Evolutionary conservation across 2,888 invertebrate species (phyloP), one percentile per base, ranked within the genome.

Genomic region (Nomada lathburiana): DNA sequence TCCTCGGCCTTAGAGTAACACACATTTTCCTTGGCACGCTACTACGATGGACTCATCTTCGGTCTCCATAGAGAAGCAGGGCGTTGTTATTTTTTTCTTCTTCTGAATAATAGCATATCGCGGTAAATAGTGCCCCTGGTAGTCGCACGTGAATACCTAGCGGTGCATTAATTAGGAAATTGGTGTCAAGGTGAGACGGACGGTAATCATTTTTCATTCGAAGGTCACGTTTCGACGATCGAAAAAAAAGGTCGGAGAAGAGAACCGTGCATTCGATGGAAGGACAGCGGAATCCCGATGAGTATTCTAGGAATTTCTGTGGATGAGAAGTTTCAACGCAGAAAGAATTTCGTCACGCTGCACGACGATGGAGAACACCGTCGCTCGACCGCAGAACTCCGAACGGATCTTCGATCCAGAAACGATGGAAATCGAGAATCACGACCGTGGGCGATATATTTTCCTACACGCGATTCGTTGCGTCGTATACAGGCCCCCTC

Each of bases 341-440:
- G 50, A 62, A 68, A 52, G 52, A 67, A 68, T 68, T 57, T 71
- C 80, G 80, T 79, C 60, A 72, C 79, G 80, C 29, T 57, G 36
- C 10, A 4, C 55, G 71, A 44, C 67, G 79, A 80, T 79, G n/a
- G 79, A 52, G 71, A 57, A 47, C 67, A 60, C 29, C 55, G 55
- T 0, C 42, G 26, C 36, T 67, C n/a, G 62, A 79, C 42, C 68
- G 68, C 67, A 52, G 20, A 47, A 63, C 47, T 0, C 23, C 29
- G 16, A 36, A 42, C 44, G 42, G 76, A 59, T 63, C 26, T 23
- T 42, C 50, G 79, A 62, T 44, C 55, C 60, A 67, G 42, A 71
- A 47, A 64, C 44, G 76, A 52, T 18, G 18, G 23, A 36, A 55
- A 68, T 59, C 20, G 20, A 18, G 53, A 53, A 68, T 23, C 42